Conservation (phyloP, 1,140 invertebrate species). For the Eubasilissa regina region DNA sequence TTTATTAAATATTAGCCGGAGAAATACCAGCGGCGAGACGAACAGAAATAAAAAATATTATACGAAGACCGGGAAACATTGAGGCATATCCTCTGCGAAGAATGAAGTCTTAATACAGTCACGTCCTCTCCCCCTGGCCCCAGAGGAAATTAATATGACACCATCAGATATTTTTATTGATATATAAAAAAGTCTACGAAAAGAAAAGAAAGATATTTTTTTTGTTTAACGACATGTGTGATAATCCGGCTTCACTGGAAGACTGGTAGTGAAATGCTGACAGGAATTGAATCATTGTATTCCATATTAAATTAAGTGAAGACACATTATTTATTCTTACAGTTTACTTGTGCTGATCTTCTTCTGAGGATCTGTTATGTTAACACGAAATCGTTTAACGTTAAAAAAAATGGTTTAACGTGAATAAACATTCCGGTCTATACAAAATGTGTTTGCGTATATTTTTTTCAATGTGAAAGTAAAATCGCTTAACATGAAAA, state of each 20-base stretch:
- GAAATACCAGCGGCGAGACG: slow-evolving; percentile 20
- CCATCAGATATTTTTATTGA: slow-evolving; percentile 56
- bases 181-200: slow-evolving; percentile 37
- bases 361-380: no score
- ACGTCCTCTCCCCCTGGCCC: slow-evolving; percentile 52
- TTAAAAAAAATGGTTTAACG: no score
- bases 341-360: no score
- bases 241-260: slow-evolving; percentile 14
- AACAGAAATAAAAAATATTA: slow-evolving; percentile 33
- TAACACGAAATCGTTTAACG: no score
- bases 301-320: not conserved
- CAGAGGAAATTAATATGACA: slow-evolving; percentile 59
- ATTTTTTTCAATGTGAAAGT: no score
- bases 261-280: not conserved
- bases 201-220: slow-evolving; percentile 22
- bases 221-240: slow-evolving; percentile 30
- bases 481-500: no score
- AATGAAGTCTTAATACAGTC: slow-evolving; percentile 51
- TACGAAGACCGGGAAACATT: slow-evolving; percentile 28
- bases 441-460: no score
- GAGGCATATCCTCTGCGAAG: slow-evolving; percentile 21
- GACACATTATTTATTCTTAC: no score
- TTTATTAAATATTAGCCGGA: slow-evolving; percentile 32
- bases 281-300: slow-evolving; percentile 13
- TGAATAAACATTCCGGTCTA: no score